A percentile compares a stretch with the other conserved stretches of the same genome.
phyloP scores from a whole-genome alignment of 64 coral and sea anemone genomes.

The Orbicella faveolata region DNA sequence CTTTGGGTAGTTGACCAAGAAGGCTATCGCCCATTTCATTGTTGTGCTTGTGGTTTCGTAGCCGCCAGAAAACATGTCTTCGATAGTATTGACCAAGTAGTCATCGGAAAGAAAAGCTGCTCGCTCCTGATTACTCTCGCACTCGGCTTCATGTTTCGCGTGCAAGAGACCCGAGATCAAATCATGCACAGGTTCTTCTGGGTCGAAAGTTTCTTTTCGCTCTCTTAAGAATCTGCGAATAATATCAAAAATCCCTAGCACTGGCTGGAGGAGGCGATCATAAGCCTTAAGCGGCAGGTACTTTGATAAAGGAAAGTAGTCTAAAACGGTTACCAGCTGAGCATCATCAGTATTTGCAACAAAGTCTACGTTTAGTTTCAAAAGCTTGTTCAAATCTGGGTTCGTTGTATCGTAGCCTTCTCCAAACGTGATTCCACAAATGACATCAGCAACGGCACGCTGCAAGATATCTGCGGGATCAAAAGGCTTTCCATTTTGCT shows the following conservation, averaged over 20 bases:
- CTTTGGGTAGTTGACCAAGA: constrained; percentile 51
- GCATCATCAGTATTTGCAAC: background rate
- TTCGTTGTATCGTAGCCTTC: constrained; percentile 10
- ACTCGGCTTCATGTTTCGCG: constrained; percentile 12
- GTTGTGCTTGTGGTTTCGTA: constrained; percentile 47
- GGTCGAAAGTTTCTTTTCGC: constrained; percentile 13
- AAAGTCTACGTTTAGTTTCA: background rate
- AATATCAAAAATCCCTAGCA: background rate
- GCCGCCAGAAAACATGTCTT: constrained; percentile 61
- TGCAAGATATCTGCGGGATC: background rate
- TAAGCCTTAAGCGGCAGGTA: constrained; percentile 52
- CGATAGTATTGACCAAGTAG: constrained; percentile 37
- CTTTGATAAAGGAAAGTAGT: constrained; percentile 19
- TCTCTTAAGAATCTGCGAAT: constrained; percentile 17
- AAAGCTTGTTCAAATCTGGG: constrained; percentile 4
- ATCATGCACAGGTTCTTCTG: background rate
- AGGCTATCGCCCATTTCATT: constrained; percentile 45
- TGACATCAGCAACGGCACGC: constrained; percentile 4
- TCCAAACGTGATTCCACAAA: constrained; percentile 29
- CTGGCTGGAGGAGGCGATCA: background rate
- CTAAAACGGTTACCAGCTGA: background rate
- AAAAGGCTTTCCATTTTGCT: constrained; percentile 27
- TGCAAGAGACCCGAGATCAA: constrained; percentile 4
- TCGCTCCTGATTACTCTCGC: constrained; percentile 32
- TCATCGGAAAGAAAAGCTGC: constrained; percentile 38